Percentiles rank a stretch among this genome's conserved stretches.
phyloP scores from a whole-genome alignment of 1,140 invertebrate species.

The Cyphomyrmex costatus region DNA sequence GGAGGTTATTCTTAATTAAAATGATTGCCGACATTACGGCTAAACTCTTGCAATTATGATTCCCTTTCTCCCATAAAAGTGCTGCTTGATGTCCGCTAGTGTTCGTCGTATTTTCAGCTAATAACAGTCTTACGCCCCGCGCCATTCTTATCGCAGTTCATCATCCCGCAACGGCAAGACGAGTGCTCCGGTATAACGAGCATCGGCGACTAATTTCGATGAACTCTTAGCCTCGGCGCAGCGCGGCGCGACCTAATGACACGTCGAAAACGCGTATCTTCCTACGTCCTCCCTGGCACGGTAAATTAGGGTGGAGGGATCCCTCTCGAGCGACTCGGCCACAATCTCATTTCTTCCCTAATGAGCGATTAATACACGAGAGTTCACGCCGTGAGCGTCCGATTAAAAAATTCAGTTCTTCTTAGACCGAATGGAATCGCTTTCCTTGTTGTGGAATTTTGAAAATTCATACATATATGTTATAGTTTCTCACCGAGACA shows the following conservation, averaged over 20 bases:
- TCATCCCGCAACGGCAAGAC: constrained; percentile 77
- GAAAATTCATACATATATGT: background rate
- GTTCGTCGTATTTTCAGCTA: constrained; percentile 83
- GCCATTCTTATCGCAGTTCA: constrained; percentile 81
- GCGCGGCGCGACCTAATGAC: constrained; percentile 39
- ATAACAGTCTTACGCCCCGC: constrained; percentile 83
- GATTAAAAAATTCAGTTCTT: constrained; percentile 4
- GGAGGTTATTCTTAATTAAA: constrained; percentile 84
- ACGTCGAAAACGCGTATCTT: constrained; percentile 22
- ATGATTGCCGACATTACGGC: constrained; percentile 84
- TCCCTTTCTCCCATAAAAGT: constrained; percentile 80
- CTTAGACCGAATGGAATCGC: background rate
- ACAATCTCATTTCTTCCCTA: constrained; percentile 22
- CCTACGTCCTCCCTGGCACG: background rate
- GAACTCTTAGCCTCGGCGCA: constrained; percentile 66
- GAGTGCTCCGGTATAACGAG: constrained; percentile 68
- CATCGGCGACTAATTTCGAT: constrained; percentile 79
- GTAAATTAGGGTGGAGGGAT: constrained; percentile 21
- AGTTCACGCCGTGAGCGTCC: background rate
- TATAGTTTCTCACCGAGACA: background rate
- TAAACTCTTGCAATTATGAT: constrained; percentile 85
- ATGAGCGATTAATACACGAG: constrained; percentile 28
- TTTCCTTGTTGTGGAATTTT: background rate
- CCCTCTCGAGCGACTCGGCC: background rate
- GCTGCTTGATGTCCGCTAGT: constrained; percentile 79